Percentiles rank a stretch among this genome's conserved stretches.
phyloP scores from a whole-genome alignment of 2,797 vertebrate species.

The Falco berigora region DNA sequence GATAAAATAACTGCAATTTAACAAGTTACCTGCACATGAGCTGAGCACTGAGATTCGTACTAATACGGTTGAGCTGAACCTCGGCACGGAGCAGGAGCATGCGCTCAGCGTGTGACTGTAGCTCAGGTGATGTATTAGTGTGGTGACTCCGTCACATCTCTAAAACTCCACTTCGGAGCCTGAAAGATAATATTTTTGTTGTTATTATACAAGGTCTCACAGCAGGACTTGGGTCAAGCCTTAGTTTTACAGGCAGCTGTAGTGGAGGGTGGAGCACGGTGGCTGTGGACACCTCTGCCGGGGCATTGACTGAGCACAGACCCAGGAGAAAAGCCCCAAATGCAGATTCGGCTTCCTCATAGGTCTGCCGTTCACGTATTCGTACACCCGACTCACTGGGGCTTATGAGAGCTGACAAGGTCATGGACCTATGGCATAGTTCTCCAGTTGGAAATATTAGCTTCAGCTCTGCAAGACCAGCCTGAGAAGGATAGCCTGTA shows the following conservation, averaged over 20 bases:
- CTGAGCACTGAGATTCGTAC: background rate
- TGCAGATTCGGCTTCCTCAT: background rate
- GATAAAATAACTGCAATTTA: background rate
- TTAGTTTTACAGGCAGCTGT: background rate
- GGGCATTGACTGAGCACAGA: background rate
- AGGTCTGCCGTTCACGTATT: background rate
- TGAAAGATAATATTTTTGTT: background rate
- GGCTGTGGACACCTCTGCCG: background rate
- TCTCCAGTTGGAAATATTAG: slow-evolving; percentile 5
- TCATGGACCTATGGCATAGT: background rate
- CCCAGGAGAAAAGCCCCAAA: background rate
- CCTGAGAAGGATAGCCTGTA: background rate
- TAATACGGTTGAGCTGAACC: background rate
- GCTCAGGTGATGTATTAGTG: background rate
- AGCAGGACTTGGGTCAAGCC: background rate
- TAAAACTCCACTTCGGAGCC: background rate
- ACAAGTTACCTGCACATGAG: background rate
- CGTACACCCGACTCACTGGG: background rate
- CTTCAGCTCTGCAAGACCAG: background rate
- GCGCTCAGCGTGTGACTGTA: background rate
- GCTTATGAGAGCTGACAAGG: slow-evolving; percentile 35
- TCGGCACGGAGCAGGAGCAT: background rate
- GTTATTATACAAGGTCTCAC: background rate
- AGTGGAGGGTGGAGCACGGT: background rate
- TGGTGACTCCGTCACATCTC: background rate